Conservation (phyloP, 2,888 invertebrate genomes). For the Omphaloscelis lunosa region DNA sequence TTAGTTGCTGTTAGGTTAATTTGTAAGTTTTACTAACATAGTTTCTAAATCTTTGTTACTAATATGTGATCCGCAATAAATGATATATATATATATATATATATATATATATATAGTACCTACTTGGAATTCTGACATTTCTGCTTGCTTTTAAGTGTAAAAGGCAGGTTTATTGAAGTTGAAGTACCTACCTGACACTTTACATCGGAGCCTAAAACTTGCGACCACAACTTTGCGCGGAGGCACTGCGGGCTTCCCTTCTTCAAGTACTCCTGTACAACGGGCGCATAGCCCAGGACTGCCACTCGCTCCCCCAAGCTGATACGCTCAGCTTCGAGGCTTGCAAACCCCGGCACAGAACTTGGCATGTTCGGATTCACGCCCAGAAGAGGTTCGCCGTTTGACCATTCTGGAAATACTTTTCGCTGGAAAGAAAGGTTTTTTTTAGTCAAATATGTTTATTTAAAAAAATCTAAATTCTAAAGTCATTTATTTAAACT, state of each 20-base stretch:
- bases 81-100: too few relatives aligned
- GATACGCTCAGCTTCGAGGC: slow-evolving; percentile 93
- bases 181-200: slow-evolving; percentile 92
- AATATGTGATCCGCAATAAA: too few relatives aligned
- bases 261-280: slow-evolving; percentile 97
- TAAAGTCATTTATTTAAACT: too few relatives aligned
- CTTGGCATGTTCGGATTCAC: slow-evolving; percentile 92
- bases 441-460: too few relatives aligned
- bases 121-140: neutral
- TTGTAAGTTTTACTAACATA: too few relatives aligned
- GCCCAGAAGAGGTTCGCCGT: slow-evolving; percentile 94
- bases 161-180: neutral
- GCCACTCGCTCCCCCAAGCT: slow-evolving; percentile 95
- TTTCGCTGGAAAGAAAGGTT: slow-evolving; percentile 89
- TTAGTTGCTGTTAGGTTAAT: too few relatives aligned
- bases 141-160: neutral
- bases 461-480: too few relatives aligned
- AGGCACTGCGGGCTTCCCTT: slow-evolving; percentile 95
- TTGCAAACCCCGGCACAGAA: slow-evolving; percentile 88
- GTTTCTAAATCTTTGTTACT: too few relatives aligned
- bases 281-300: slow-evolving; percentile 95
- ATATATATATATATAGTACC: too few relatives aligned
- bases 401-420: slow-evolving; percentile 93
- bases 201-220: slow-evolving; percentile 95
- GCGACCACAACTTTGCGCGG: slow-evolving; percentile 96